Evolutionary conservation across 2,888 invertebrate genomes (phyloP), one percentile per base, ranked within the genome.

Genomic region (Carcina quercana): DNA sequence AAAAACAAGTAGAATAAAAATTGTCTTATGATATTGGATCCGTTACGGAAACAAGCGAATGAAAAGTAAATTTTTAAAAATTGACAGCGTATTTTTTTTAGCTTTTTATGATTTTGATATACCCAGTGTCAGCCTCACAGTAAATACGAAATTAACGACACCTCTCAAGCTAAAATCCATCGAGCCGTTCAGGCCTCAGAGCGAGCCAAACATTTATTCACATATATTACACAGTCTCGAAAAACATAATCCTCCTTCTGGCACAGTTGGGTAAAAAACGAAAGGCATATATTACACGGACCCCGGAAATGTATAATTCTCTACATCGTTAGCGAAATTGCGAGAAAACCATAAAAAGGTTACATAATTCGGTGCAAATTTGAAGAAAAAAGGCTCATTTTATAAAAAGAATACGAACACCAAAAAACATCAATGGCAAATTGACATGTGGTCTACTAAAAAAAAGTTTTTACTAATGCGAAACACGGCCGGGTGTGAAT

Each of bases 311-410:
- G 33, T 43, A 45, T 63, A 56, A 69, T 73, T 63, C 49, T 52
- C 60, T 51, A 59, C 59, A 63, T 73, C 71, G 71, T 78, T 79
- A 74, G 64, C 55, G 43, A 59, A 68, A 73, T 73, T 65, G 59
- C 54, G 50, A 60, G 60, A 72, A 63, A 60, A 45, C 56, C 58
- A 61, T 65, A 70, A 74, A 75, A 73, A 72, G 57, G 42, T 40
- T 49, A n/a, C 57, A 61, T 71, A 59, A 60, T 59, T 53, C 49
- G 71, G 73, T 71, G 73, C 67, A 67, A 79, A 76, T 71, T 69
- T 47, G 59, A 63, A n/a, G n/a, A n/a, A 68, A 63, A 69, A 64
- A 63, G 57, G 50, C 44, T 40, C 48, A 40, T 50, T 47, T 43
- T 25, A 14, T 40, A 17, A 17, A 17, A 17, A 17, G 17, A 17